Evolutionary conservation across 2,888 invertebrate genomes (phyloP).

Genomic region (Apoda limacodes): DNA sequence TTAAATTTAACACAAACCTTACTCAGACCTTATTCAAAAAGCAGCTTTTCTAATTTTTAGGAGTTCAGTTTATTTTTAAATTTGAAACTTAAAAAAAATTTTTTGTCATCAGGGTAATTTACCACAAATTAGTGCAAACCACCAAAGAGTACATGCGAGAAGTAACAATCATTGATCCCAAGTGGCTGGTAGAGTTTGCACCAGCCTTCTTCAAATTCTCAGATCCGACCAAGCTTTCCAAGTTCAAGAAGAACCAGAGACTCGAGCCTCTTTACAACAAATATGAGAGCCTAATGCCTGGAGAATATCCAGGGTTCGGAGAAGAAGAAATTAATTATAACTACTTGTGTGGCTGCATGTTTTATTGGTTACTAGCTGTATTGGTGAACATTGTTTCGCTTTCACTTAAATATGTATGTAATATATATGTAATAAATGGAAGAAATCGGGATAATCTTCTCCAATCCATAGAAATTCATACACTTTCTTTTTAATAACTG

Average conservation of each 20-base stretch:
- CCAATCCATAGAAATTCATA: too few species aligned
- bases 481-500: too few species aligned
- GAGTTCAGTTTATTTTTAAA: too few species aligned
- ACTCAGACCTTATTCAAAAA: too few species aligned
- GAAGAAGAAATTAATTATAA: constrained; percentile 84
- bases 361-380: too few species aligned
- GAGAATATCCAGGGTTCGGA: constrained; percentile 94
- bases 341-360: too few species aligned
- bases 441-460: too few species aligned
- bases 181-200: constrained; percentile 99
- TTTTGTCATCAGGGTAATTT: constrained; percentile 82
- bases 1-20: not conserved
- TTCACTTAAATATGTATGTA: too few species aligned
- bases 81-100: too few species aligned
- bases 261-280: constrained; percentile 98
- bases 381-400: too few species aligned
- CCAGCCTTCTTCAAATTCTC: constrained; percentile 99
- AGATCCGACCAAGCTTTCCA: constrained; percentile 97
- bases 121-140: constrained; percentile 98
- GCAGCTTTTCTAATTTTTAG: too few species aligned
- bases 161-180: constrained; percentile 96
- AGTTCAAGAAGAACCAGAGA: constrained; percentile 98
- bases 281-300: constrained; percentile 99
- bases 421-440: too few species aligned
- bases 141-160: constrained; percentile 99